These are phyloP conservation scores for Eudasyphora cyanicolor DNA, from an alignment of 2,888 invertebrate genomes.

Conservation along the genomic window DNA sequence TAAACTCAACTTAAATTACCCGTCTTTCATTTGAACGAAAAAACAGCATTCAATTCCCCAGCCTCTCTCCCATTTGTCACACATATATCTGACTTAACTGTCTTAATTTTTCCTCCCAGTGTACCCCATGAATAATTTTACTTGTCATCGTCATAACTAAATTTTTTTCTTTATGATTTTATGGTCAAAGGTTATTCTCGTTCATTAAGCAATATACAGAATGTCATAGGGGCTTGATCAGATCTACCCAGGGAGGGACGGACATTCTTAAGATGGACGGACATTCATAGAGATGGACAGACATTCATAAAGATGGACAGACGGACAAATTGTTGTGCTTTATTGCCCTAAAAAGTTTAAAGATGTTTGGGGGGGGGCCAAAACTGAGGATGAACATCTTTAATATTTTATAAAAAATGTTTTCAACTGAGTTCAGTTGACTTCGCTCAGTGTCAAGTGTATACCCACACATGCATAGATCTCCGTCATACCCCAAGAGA, in stretches of 20 bases:
- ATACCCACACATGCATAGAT: background rate
- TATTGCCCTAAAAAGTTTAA: background rate
- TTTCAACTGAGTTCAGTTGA: background rate
- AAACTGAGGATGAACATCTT: too few relatives aligned
- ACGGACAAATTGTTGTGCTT: background rate
- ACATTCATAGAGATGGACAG: background rate
- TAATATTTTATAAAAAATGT: background rate
- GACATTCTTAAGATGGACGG: background rate
- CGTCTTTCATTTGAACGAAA: too few relatives aligned
- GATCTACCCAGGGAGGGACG: background rate
- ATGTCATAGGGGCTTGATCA: background rate
- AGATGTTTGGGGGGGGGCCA: background rate
- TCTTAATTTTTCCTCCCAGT: background rate
- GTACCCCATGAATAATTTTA: background rate
- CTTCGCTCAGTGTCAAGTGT: constrained; percentile 4
- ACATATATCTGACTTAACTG: too few relatives aligned
- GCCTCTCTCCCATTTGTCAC: too few relatives aligned
- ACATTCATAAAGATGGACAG: background rate
- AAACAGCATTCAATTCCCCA: too few relatives aligned
- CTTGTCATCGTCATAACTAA: background rate
- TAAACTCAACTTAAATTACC: too few relatives aligned
- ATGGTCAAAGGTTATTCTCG: constrained; percentile 21
- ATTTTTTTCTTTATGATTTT: background rate
- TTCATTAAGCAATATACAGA: constrained; percentile 2
- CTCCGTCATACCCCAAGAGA: background rate